These are phyloP conservation scores for Vipera latastei DNA, from an alignment of 2,797 vertebrate species.

Conservation along the genomic window DNA sequence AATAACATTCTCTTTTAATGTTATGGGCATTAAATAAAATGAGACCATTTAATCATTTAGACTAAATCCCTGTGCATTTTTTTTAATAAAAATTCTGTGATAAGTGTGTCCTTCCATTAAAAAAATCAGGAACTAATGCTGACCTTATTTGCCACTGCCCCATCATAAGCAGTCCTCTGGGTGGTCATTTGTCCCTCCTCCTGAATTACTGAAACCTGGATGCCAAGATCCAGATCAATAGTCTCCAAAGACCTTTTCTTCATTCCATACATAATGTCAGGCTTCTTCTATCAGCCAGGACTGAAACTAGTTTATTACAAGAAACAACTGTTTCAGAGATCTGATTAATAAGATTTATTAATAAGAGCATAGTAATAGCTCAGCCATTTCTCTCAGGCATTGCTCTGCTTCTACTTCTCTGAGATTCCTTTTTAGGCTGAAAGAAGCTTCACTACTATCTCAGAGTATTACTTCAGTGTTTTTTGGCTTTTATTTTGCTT, in stretches of 20 bases:
- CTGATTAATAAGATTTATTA: not conserved
- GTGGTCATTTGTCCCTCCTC: not conserved
- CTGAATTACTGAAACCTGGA: not conserved
- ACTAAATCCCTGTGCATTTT: not conserved
- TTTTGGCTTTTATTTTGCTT: not conserved
- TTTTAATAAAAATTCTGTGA: not conserved
- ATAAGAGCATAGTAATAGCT: not conserved
- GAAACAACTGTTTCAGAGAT: not conserved
- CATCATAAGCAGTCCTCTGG: not conserved
- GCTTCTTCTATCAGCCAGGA: not conserved
- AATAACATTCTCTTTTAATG: not conserved
- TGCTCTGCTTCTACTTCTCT: not conserved
- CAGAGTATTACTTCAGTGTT: not conserved
- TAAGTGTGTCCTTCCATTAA: not conserved
- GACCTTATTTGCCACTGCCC: not conserved
- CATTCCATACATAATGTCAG: not conserved
- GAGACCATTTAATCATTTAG: not conserved
- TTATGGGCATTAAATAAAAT: not conserved
- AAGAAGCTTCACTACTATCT: not conserved
- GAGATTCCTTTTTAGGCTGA: not conserved
- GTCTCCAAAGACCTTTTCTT: not conserved
- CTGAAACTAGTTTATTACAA: not conserved
- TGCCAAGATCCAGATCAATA: not conserved
- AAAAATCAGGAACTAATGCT: not conserved
- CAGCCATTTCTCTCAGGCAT: not conserved